Evolutionary conservation across 2,113 vertebrate species (phyloP).

Genomic region (Micronycteris hirsuta): DNA sequence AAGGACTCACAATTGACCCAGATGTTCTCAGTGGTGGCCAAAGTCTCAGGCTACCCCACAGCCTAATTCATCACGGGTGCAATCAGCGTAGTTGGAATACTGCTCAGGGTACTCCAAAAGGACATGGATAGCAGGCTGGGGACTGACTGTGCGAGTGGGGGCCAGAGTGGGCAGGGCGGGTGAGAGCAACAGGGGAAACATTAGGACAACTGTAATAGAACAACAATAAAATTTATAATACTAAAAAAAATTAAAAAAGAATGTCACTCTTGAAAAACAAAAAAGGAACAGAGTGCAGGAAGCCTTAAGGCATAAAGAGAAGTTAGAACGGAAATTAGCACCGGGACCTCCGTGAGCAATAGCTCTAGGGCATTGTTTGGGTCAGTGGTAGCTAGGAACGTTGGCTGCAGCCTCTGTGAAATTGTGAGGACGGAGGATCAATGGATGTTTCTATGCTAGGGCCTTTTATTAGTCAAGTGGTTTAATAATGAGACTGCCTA

Average conservation of each 20-base stretch:
- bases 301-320: not conserved
- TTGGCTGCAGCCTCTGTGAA: not conserved
- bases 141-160: too few species aligned
- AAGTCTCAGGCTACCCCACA: not conserved
- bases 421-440: not conserved
- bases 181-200: too few species aligned
- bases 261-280: too few species aligned
- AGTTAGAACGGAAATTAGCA: not conserved
- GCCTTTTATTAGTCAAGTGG: not conserved
- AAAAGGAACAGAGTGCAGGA: too few species aligned
- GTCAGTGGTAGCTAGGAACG: not conserved
- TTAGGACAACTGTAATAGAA: too few species aligned
- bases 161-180: too few species aligned
- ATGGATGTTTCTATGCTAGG: not conserved
- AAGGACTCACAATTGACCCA: not conserved
- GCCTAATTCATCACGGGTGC: not conserved
- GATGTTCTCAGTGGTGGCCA: not conserved
- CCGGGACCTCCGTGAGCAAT: accelerated
- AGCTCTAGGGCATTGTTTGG: too few species aligned
- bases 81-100: not conserved
- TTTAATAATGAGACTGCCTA: not conserved
- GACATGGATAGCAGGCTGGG: too few species aligned
- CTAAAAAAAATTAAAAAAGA: too few species aligned
- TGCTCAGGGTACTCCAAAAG: not conserved
- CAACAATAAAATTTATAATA: too few species aligned